Evolutionary conservation across 1,140 invertebrate species (phyloP).

Genomic region (Frieseomelitta varia): DNA sequence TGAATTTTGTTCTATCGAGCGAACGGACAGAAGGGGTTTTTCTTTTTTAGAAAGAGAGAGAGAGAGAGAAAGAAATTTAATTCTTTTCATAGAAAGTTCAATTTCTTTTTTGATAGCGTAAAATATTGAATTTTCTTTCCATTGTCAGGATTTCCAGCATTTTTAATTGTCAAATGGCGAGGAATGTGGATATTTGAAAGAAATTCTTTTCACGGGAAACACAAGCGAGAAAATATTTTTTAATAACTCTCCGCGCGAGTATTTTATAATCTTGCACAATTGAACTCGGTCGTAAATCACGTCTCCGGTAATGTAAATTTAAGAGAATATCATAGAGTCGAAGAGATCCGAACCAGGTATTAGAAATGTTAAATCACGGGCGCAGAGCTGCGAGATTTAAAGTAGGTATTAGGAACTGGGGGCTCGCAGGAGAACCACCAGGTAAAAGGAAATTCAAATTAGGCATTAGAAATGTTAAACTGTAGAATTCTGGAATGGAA

Average conservation of each 20-base stretch:
- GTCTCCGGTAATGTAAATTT: neutral
- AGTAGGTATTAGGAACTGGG: neutral
- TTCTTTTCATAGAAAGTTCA: too few relatives aligned
- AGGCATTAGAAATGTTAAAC: slow-evolving; percentile 23
- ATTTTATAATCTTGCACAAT: neutral
- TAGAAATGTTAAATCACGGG: slow-evolving; percentile 13
- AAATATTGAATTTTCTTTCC: too few relatives aligned
- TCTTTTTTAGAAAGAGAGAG: too few relatives aligned
- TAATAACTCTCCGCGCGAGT: neutral
- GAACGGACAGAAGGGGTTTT: too few relatives aligned
- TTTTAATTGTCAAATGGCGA: too few relatives aligned
- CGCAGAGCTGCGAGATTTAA: slow-evolving; percentile 1
- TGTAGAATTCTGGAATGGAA: neutral
- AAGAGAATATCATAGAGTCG: neutral
- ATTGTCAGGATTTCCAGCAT: too few relatives aligned
- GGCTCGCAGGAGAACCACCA: neutral
- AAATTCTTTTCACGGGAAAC: too few relatives aligned
- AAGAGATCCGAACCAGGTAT: neutral
- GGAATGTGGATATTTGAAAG: too few relatives aligned
- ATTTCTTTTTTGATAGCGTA: too few relatives aligned
- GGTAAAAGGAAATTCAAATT: slow-evolving; percentile 17
- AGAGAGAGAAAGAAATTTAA: too few relatives aligned
- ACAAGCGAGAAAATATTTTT: too few relatives aligned
- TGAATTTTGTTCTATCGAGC: too few relatives aligned
- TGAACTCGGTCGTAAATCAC: neutral